Evolutionary conservation across 2,113 vertebrate genomes (phyloP).

Genomic region (Xenopus tropicalis): DNA sequence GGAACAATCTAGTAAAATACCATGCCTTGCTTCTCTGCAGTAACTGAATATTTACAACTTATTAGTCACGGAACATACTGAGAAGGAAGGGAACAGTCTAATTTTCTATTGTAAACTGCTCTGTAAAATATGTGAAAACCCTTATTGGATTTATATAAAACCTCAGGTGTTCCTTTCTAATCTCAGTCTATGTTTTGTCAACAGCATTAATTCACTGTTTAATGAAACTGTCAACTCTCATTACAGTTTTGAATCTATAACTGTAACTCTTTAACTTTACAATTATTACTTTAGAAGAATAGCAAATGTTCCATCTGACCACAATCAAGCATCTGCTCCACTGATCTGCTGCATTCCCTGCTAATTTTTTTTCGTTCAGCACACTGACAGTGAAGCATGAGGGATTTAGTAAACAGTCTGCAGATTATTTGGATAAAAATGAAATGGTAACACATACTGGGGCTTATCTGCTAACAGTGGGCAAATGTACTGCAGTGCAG

Average conservation of each 20-base stretch:
- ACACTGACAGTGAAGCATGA: constrained; percentile 5
- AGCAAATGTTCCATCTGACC: constrained; percentile 23
- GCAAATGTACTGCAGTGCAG: no score
- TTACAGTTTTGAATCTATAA: constrained; percentile 38
- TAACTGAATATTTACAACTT: constrained; percentile 37
- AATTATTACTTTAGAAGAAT: constrained; percentile 31
- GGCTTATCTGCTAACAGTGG: no score
- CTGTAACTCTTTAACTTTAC: constrained; percentile 24
- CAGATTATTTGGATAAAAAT: constrained; percentile 3
- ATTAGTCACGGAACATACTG: constrained; percentile 38
- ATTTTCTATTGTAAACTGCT: constrained; percentile 35
- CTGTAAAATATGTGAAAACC: constrained; percentile 40
- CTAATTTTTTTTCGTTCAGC: not conserved
- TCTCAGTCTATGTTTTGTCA: constrained; percentile 41
- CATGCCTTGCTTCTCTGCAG: constrained; percentile 29
- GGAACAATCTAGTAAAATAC: constrained; percentile 21
- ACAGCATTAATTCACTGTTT: constrained; percentile 43
- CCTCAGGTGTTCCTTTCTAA: constrained; percentile 44
- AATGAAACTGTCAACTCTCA: constrained; percentile 44
- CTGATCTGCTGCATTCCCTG: not conserved
- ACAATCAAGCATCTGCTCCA: constrained; percentile 11
- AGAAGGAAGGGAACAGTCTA: constrained; percentile 31
- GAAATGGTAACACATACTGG: no score
- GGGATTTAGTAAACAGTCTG: not conserved
- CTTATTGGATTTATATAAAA: constrained; percentile 43